These are phyloP conservation scores for Eledona agricola DNA, from an alignment of 2,888 invertebrate species.

Conservation along the genomic window DNA sequence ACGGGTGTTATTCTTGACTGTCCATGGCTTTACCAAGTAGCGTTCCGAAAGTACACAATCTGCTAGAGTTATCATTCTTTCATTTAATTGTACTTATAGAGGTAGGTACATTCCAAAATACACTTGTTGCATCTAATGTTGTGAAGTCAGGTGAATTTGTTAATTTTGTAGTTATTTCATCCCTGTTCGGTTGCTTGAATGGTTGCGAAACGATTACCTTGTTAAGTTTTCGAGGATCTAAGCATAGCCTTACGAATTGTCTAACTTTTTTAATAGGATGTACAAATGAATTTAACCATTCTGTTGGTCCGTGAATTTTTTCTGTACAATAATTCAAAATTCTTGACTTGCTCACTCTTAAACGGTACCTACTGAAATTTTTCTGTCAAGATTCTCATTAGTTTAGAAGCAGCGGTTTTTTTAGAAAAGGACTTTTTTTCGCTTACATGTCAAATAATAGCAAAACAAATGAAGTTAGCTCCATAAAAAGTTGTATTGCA, in stretches of 20 bases:
- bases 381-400: too few species aligned
- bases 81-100: too few species aligned
- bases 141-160: constrained; percentile 32
- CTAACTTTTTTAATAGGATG: constrained; percentile 40
- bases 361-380: too few species aligned
- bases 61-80: constrained; percentile 36
- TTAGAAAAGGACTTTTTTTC: too few species aligned
- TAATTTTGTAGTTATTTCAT: constrained; percentile 36
- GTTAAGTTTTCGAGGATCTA: constrained; percentile 42
- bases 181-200: constrained; percentile 33
- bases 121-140: constrained; percentile 34
- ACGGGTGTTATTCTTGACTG: too few species aligned
- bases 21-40: too few species aligned
- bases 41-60: constrained; percentile 39
- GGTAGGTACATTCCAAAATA: constrained; percentile 36
- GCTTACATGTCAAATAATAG: too few species aligned
- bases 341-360: constrained; percentile 1
- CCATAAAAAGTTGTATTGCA: too few species aligned
- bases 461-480: too few species aligned
- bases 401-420: too few species aligned
- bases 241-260: constrained; percentile 36
- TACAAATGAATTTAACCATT: constrained; percentile 42
- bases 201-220: constrained; percentile 26
- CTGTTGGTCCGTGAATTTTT: constrained; percentile 35
- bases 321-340: constrained; percentile 21